Conservation (phyloP, 1,140 invertebrate genomes). For the Pararge aegeria region DNA sequence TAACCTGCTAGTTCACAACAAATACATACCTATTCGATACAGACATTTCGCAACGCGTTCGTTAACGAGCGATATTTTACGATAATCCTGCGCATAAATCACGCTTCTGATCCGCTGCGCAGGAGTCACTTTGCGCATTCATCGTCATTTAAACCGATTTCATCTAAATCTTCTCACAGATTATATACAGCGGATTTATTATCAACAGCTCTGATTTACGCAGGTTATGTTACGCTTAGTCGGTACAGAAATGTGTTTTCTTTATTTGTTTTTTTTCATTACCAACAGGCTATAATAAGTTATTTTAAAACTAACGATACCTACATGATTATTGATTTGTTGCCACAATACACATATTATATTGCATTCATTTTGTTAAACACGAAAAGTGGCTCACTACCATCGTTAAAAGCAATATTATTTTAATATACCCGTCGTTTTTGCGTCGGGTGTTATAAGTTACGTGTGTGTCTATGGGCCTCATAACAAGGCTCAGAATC, state of each 20-base stretch:
- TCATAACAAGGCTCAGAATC: no score
- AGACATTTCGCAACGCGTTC: slow-evolving; percentile 11
- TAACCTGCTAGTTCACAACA: not conserved
- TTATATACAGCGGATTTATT: slow-evolving; percentile 17
- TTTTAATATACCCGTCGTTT: no score
- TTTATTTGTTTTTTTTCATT: not conserved
- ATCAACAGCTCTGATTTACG: slow-evolving; percentile 1
- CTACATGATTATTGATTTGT: no score
- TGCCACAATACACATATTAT: no score
- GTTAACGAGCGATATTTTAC: slow-evolving; percentile 36
- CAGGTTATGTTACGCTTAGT: not conserved
- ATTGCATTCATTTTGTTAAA: no score
- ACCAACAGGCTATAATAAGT: no score
- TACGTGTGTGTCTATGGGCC: no score
- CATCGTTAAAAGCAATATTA: no score
- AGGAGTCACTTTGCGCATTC: slow-evolving; percentile 20
- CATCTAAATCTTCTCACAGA: slow-evolving; percentile 9
- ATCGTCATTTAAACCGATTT: slow-evolving; percentile 14
- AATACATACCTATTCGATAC: not conserved
- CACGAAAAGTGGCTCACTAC: no score
- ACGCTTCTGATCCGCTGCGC: slow-evolving; percentile 32
- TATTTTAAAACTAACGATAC: no score
- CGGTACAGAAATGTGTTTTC: not conserved
- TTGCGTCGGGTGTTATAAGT: no score
- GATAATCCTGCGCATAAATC: slow-evolving; percentile 35